Base-by-base conservation (phyloP, 2,888 invertebrate genomes). In the Coecobrya sp. region DNA sequence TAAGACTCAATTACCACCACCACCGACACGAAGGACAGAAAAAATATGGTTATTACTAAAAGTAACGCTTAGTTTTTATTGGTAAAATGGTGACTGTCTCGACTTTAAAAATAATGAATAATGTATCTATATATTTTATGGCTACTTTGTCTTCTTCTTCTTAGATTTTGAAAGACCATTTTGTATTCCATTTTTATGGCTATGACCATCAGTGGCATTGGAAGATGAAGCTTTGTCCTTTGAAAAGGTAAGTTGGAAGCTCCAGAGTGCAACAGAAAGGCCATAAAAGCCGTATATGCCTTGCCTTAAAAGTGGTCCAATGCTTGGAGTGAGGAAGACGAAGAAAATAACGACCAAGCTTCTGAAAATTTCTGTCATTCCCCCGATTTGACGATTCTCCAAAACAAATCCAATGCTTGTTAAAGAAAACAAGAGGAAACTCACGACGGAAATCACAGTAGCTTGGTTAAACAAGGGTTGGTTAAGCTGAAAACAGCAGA, bases 321-420 rank as follows among this genome's bases (percentile, higher is more conserved):
- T 25, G n/a, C 79, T 84, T 16, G 90, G 84, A 76, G 42, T 55
- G n/a, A 87, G 55, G 11, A 88, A 84, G 7, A 90, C 10, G 36
- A 87, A 90, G 22, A 92, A 19, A 10, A 93, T 68, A 19, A 92
- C 68, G 7, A 81, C 11, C 8, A 45, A 13, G 7, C 86, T 88
- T 25, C 94, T 55, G n/a, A 85, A 30, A 16, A 93, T 91, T 85
- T 94, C 94, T 2, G 92, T 88, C 25, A 88, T 65, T 13, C 73
- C 87, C 30, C 94, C 94, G 8, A 92, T 36, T 25, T 25, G 81
- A 65, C 93, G 70, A 19, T 92, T 86, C 36, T 94, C 94, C 95
- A 98, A 97, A 10, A 98, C 95, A 96, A 97, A 96, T 0, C 98
- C 97, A 82, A 98, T 97, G 30, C 97, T 96, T 0, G 97, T 97